Percentiles rank a stretch among this genome's conserved stretches.
Conservation (phyloP, 64 coral and sea anemone species). For the Montipora efflorescens region DNA sequence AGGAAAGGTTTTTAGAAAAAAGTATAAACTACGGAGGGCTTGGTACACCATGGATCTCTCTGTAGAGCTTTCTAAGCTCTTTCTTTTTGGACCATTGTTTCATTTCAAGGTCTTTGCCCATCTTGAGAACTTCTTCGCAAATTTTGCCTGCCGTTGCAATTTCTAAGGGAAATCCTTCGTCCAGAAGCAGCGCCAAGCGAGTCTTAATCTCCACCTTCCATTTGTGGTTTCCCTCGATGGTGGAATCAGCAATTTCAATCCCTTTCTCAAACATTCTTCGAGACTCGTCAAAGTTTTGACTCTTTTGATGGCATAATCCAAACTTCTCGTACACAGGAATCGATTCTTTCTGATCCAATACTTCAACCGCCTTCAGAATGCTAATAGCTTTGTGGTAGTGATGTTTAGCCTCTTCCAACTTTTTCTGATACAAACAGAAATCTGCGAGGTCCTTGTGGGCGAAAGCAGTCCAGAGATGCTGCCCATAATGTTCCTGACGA, state of each 20-base stretch:
- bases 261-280: constrained; percentile 39
- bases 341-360: constrained; percentile 52
- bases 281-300: not conserved
- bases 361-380: constrained; percentile 16
- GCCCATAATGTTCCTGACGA: constrained; percentile 4
- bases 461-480: constrained; percentile 65
- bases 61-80: not conserved
- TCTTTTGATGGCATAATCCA: constrained; percentile 55
- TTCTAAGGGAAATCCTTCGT: constrained; percentile 20
- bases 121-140: constrained; percentile 45
- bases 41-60: not conserved
- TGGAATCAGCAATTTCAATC: constrained; percentile 13
- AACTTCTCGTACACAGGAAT: constrained; percentile 36
- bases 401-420: constrained; percentile 1
- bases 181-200: constrained; percentile 42
- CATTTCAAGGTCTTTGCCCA: constrained; percentile 37
- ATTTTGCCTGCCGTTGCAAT: constrained; percentile 3
- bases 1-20: too few species aligned
- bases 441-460: constrained; percentile 56
- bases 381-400: constrained; percentile 38
- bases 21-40: too few species aligned
- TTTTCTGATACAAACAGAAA: not conserved
- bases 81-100: constrained; percentile 1
- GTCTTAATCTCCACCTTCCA: constrained; percentile 61
- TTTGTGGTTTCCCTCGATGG: constrained; percentile 43